Percentiles rank a stretch among this genome's conserved stretches.
These are phyloP conservation scores for Apotomis turbidana DNA, from an alignment of 2,888 invertebrate genomes.

Conservation along the genomic window DNA sequence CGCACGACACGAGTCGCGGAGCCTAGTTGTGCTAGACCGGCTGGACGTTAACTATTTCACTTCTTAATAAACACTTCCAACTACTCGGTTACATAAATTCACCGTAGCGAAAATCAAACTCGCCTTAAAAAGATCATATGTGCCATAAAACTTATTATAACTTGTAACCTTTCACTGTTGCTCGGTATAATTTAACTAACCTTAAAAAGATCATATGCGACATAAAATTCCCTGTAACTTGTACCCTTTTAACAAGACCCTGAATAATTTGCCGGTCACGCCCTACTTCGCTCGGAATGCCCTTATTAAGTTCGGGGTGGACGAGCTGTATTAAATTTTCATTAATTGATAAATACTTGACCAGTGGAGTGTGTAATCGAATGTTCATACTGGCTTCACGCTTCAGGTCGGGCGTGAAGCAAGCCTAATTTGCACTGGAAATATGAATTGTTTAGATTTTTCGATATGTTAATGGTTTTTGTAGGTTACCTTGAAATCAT, in stretches of 20 bases:
- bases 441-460: conserved; percentile 5
- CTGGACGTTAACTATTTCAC: background rate
- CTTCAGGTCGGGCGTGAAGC: conserved; percentile 16
- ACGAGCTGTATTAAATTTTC: conserved; percentile 73
- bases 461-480: background rate
- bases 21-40: no score
- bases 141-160: background rate
- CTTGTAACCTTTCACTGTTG: no score
- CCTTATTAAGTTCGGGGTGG: conserved; percentile 61
- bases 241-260: background rate
- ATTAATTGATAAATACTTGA: conserved; percentile 82
- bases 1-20: no score
- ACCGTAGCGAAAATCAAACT: background rate
- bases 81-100: background rate
- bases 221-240: background rate
- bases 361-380: conserved; percentile 77
- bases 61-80: background rate
- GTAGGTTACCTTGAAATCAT: background rate
- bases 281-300: conserved; percentile 58
- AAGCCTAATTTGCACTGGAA: conserved; percentile 14
- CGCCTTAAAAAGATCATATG: background rate
- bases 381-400: conserved; percentile 68
- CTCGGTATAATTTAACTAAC: background rate
- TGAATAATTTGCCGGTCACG: conserved; percentile 1
- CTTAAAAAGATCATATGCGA: background rate